phyloP scores from a whole-genome alignment of 2,113 vertebrate species.

The Arvicanthis niloticus region DNA sequence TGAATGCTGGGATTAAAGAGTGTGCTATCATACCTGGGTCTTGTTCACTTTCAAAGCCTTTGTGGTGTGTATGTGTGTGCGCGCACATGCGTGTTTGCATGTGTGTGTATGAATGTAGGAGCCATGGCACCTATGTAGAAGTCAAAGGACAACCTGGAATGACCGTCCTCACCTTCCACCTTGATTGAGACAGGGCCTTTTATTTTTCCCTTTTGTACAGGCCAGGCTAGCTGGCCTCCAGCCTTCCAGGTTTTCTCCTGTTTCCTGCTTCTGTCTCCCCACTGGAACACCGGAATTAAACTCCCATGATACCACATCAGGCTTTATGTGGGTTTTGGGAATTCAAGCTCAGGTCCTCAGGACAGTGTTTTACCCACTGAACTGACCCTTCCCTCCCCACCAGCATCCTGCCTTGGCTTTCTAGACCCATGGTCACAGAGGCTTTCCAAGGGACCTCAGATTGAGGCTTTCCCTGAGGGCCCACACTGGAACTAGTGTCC shows the following conservation, averaged over 20 bases:
- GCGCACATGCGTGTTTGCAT: not conserved
- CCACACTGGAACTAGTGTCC: not conserved
- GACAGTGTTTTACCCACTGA: not conserved
- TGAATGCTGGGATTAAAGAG: not conserved
- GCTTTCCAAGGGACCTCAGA: not conserved
- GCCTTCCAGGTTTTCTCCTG: too few relatives aligned
- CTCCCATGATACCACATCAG: not conserved
- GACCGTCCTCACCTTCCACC: not conserved
- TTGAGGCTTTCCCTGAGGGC: not conserved
- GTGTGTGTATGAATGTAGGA: not conserved
- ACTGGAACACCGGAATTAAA: not conserved
- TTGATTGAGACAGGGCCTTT: not conserved
- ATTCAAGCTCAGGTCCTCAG: not conserved
- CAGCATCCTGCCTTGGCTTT: not conserved
- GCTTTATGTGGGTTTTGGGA: not conserved
- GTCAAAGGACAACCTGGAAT: not conserved
- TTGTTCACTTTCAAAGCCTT: not conserved
- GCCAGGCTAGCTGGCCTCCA: too few relatives aligned
- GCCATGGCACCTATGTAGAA: not conserved
- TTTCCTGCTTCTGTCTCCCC: not conserved
- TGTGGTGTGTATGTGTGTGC: not conserved
- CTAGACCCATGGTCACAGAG: not conserved
- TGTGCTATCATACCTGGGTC: not conserved
- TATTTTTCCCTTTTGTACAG: too few relatives aligned
- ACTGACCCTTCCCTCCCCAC: accelerated